These are phyloP conservation scores for Sepioteuthis lessoniana DNA, from an alignment of 2,888 invertebrate species.

Conservation along the genomic window DNA sequence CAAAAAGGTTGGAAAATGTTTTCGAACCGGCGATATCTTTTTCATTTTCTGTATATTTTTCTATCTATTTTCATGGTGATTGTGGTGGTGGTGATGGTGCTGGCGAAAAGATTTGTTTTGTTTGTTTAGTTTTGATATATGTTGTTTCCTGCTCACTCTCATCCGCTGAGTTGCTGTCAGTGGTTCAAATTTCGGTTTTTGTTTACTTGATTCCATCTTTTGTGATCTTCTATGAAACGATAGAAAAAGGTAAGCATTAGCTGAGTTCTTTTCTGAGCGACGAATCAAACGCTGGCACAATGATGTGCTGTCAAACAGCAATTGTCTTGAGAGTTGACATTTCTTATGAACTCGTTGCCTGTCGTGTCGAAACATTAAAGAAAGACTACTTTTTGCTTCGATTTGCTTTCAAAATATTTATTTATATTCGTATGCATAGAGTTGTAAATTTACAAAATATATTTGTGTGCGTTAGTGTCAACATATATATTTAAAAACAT, in stretches of 20 bases:
- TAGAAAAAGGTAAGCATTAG: not conserved
- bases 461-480: too few species aligned
- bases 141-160: too few species aligned
- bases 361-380: not conserved
- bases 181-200: too few species aligned
- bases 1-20: not conserved
- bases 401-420: not conserved
- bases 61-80: too few species aligned
- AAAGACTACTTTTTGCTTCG: not conserved
- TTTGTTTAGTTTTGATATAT: too few species aligned
- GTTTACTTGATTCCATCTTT: too few species aligned
- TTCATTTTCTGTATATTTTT: too few species aligned
- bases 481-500: not conserved
- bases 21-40: not conserved
- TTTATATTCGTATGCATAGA: not conserved
- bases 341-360: not conserved
- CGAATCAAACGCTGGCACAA: not conserved
- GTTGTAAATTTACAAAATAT: too few species aligned
- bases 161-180: too few species aligned
- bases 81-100: too few species aligned
- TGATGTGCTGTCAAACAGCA: slow-evolving; percentile 18
- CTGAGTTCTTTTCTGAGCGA: not conserved
- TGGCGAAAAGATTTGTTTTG: too few species aligned
- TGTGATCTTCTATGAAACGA: too few species aligned
- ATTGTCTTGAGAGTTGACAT: not conserved